Conservation (phyloP, 2,888 invertebrate genomes). For the Rhimphoctona megacephalus region DNA sequence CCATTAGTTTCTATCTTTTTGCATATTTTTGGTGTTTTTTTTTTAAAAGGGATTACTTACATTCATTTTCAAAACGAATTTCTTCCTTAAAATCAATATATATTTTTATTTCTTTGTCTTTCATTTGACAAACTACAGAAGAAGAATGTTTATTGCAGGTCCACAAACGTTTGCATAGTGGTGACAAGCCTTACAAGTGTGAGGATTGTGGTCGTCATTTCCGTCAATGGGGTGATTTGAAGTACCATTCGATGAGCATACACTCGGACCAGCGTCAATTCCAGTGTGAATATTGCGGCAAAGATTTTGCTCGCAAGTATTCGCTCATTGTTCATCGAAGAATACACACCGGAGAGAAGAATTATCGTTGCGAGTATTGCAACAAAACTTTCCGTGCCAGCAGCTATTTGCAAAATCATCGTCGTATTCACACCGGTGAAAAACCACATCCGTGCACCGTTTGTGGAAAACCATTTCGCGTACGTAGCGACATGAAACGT, state of each 20-base stretch:
- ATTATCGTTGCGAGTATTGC: slow-evolving; percentile 95
- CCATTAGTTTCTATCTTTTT: not conserved
- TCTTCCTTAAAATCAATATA: not conserved
- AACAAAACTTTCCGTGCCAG: slow-evolving; percentile 94
- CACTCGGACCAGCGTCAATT: slow-evolving; percentile 93
- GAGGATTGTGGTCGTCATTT: slow-evolving; percentile 92
- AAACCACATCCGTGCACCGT: slow-evolving; percentile 91
- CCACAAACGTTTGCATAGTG: slow-evolving; percentile 92
- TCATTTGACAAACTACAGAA: not conserved
- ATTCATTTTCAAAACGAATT: not conserved
- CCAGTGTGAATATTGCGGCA: slow-evolving; percentile 95
- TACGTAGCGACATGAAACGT: slow-evolving; percentile 93
- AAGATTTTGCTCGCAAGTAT: slow-evolving; percentile 95
- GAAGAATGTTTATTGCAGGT: slow-evolving; percentile 85
- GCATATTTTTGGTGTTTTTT: not conserved
- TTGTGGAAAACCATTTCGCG: slow-evolving; percentile 93
- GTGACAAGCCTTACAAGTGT: slow-evolving; percentile 94
- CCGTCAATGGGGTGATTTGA: slow-evolving; percentile 95
- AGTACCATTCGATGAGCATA: slow-evolving; percentile 93
- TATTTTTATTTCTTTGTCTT: not conserved
- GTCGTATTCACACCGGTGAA: slow-evolving; percentile 94
- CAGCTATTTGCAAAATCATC: slow-evolving; percentile 93
- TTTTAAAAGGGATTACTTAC: not conserved
- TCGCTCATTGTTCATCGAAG: slow-evolving; percentile 93
- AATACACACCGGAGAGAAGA: slow-evolving; percentile 94